These are phyloP conservation scores for Pteruthius melanotis DNA, from an alignment of 2,113 vertebrate species.

Conservation along the genomic window DNA sequence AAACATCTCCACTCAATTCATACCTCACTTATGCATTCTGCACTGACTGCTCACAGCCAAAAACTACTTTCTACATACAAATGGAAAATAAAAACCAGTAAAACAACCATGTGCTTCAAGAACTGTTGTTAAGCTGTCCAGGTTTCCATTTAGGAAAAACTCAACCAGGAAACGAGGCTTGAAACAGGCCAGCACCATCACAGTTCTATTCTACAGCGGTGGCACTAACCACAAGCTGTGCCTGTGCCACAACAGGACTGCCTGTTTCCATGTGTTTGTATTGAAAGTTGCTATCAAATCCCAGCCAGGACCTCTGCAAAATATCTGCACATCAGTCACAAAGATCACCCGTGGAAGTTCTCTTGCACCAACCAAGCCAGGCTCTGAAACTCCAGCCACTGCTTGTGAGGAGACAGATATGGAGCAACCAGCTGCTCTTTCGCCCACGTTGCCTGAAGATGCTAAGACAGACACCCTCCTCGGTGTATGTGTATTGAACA, in stretches of 20 bases:
- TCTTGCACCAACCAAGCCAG: neutral
- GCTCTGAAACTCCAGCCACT: neutral
- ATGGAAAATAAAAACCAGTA: neutral
- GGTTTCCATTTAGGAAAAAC: neutral
- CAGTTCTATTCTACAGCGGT: neutral
- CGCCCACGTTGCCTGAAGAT: neutral
- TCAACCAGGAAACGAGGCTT: neutral
- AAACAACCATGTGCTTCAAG: neutral
- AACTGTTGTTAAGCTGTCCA: neutral
- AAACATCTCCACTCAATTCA: neutral
- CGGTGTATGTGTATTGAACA: neutral
- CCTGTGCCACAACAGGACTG: neutral
- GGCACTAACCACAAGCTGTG: accelerated
- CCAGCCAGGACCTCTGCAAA: neutral
- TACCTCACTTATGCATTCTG: accelerated
- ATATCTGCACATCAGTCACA: neutral
- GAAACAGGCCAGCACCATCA: neutral
- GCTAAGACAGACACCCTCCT: neutral
- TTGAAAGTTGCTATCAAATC: neutral
- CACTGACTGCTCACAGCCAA: neutral
- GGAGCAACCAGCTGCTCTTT: neutral
- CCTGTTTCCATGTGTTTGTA: neutral
- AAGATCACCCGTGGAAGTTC: neutral
- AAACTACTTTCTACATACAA: neutral
- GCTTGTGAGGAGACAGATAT: neutral